Evolutionary conservation across 2,888 invertebrate genomes (phyloP).

Genomic region (Chromoteleia sp.): DNA sequence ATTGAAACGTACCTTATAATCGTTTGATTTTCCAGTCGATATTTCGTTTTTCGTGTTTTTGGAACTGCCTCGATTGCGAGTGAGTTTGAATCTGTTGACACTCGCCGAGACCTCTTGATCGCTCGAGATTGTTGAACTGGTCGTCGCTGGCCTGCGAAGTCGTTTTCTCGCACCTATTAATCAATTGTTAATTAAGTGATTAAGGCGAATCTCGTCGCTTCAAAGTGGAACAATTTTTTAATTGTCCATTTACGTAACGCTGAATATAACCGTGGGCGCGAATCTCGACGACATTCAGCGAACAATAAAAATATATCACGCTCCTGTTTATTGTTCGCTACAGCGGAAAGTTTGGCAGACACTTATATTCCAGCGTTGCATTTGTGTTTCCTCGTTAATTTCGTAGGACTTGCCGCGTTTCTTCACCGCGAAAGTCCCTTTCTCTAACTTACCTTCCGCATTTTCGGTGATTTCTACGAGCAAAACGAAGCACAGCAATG

Average conservation of each 20-base stretch:
- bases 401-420: constrained; percentile 67
- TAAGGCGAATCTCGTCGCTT: too few species aligned
- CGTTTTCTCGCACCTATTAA: constrained; percentile 88
- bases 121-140: constrained; percentile 86
- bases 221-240: too few species aligned
- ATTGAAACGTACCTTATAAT: constrained; percentile 82
- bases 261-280: neutral
- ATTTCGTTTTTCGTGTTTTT: constrained; percentile 82
- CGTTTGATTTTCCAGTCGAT: constrained; percentile 77
- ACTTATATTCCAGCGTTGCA: constrained; percentile 16
- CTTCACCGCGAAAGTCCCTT: constrained; percentile 69
- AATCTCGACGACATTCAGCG: too few species aligned
- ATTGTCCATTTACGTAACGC: too few species aligned
- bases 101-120: constrained; percentile 88
- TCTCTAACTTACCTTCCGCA: constrained; percentile 79
- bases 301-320: constrained; percentile 30
- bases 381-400: constrained; percentile 61
- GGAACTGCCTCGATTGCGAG: constrained; percentile 80
- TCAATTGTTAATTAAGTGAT: neutral
- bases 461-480: constrained; percentile 77
- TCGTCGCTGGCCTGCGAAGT: constrained; percentile 88
- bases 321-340: constrained; percentile 34
- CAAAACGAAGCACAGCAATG: constrained; percentile 78
- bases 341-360: constrained; percentile 53
- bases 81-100: constrained; percentile 87